Base-by-base conservation (phyloP, 92 coral and sea anemone species). In the Porites divaricata region DNA sequence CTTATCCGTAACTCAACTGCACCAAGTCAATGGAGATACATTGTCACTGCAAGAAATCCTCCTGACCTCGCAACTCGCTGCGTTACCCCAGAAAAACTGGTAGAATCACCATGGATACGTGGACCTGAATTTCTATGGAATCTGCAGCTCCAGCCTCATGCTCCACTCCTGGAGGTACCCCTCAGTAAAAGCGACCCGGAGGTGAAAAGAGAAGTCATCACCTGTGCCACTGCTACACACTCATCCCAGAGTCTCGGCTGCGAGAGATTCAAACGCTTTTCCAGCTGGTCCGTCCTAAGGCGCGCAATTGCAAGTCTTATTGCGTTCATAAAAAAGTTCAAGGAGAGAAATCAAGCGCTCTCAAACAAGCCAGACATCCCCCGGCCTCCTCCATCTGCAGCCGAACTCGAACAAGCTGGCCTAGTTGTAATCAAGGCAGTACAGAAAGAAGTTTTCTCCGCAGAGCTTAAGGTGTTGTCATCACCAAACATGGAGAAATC, bases 1-100 rank as follows among this genome's bases (percentile, higher is more conserved):
- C n/a, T 13, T 0, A 84, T 84, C 41, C 75, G 74, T 35, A 80
- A 84, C 53, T 41, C 51, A 35, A 74, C 89, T 1, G 77, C 78
- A 15, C 89, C 89, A 28, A 48, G 45, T 6, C 89, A 86, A 61
- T 86, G 89, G 89, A 70, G 50, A 26, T 26, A 26, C 35, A 26
- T 26, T 3, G 35, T 1, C 35, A 26, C 35, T 26, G 35, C 35
- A 26, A 26, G 35, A 26, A 26, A 26, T 26, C 35, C 35, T 26
- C 2, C 35, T 26, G 35, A 26, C 35, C 35, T 26, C 35, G 35
- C 35, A 26, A 26, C 35, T 1, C 35, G 35, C 35, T 26, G 35
- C 35, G 35, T 26, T 19, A 15, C 66, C 66, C 66, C 66, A 62
- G 21, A 17, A 6, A 62, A 17, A 15, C 24, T 62, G 66, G 8